Evolutionary conservation across 2,888 invertebrate genomes (phyloP).

Genomic region (Ophion costatus): DNA sequence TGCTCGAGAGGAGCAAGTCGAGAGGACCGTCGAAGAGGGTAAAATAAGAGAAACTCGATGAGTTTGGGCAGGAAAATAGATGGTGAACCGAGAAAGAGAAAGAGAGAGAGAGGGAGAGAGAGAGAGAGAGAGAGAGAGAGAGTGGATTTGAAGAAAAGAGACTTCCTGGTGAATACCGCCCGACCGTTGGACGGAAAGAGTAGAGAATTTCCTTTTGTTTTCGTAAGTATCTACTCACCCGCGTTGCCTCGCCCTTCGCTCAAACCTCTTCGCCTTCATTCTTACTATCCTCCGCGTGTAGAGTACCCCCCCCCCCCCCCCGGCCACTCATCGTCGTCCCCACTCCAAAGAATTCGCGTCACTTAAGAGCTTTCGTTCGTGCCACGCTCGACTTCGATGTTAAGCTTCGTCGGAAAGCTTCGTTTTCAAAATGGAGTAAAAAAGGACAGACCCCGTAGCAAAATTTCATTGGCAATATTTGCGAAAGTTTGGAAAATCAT

Average conservation of each 20-base stretch:
- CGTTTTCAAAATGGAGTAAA: not conserved
- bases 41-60: slow-evolving; percentile 59
- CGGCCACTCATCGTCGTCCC: not conserved
- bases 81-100: not conserved
- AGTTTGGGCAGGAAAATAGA: slow-evolving; percentile 41
- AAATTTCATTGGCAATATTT: slow-evolving; percentile 2
- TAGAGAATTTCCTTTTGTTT: slow-evolving; percentile 63
- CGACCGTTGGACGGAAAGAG: slow-evolving; percentile 31
- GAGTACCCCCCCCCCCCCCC: too few relatives aligned
- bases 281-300: slow-evolving; percentile 17
- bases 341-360: slow-evolving; percentile 56
- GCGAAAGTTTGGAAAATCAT: not conserved
- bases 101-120: not conserved
- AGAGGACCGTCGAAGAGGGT: slow-evolving; percentile 38
- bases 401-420: slow-evolving; percentile 13
- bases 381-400: slow-evolving; percentile 34
- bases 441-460: slow-evolving; percentile 15
- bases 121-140: not conserved
- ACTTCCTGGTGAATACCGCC: slow-evolving; percentile 30
- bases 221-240: slow-evolving; percentile 65
- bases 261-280: slow-evolving; percentile 12
- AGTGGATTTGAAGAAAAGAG: slow-evolving; percentile 13
- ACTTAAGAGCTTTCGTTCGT: slow-evolving; percentile 63
- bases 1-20: slow-evolving; percentile 31
- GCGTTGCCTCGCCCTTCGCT: slow-evolving; percentile 55